Evolutionary conservation across 2,888 invertebrate species (phyloP), one percentile per base, ranked within the genome.

Genomic region (Lithophane ornitopus): DNA sequence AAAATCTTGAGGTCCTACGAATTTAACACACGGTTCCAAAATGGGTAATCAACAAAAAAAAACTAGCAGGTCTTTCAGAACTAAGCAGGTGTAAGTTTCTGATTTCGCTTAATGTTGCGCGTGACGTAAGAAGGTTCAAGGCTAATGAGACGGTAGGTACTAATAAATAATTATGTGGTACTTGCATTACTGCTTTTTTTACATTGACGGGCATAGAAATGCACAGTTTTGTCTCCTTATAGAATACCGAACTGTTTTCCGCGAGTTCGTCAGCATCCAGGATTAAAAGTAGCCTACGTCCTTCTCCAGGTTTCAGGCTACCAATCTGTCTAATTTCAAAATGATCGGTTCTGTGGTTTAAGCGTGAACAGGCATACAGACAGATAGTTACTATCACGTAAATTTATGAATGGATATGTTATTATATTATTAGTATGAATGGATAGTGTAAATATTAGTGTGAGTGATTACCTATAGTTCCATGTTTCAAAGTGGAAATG

Each of bases 171-270:
- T 14, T 19, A 61, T 41, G 39, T 22, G 28, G 6, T 49, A 52
- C 6, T 71, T 19, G 41, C n/a, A 49, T 71, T 59, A n/a, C n/a
- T 26, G 46, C 49, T 61, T 59, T 19, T 46, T 26, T 70, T 39
- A 54, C 16, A 16, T 26, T 41, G 41, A 22, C 4, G 1, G 26
- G 19, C 14, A 56, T 54, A 44, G 16, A 26, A 69, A 56, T 6
- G n/a, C 14, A 52, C 2, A 54, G 26, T 54, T 65, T 46, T 1
- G 8, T 49, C 4, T 14, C 49, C 44, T 19, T 19, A 26, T 19
- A 44, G 19, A 44, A 65, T 26, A 63, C 26, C 6, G 9, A 22
- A 46, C 19, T 46, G 19, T 44, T 46, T 65, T 28, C 12, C 28
- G 12, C 46, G 12, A 46, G 19, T 26, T 14, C 46, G 3, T 14